phyloP scores from a whole-genome alignment of 2,888 invertebrate genomes.

The Baccha elongata region DNA sequence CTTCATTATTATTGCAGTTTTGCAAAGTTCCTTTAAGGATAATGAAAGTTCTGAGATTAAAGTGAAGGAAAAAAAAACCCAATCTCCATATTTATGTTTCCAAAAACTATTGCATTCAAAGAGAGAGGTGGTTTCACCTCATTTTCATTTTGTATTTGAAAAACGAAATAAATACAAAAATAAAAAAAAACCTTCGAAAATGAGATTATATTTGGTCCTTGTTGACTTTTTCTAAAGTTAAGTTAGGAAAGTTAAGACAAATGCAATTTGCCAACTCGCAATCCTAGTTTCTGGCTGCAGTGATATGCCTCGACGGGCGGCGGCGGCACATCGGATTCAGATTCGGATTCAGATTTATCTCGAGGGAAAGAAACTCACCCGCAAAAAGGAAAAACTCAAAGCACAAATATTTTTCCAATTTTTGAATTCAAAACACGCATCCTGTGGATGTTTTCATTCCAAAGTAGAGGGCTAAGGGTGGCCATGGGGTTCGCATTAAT shows the following conservation, averaged over 20 bases:
- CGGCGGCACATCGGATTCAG: conserved; percentile 27
- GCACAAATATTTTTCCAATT: conserved; percentile 73
- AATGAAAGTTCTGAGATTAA: conserved; percentile 62
- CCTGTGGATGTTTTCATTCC: conserved; percentile 22
- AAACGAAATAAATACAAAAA: conserved; percentile 8
- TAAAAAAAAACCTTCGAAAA: conserved; percentile 32
- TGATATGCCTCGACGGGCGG: conserved; percentile 45
- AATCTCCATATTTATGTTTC: conserved; percentile 50
- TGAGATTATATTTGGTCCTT: conserved; percentile 67
- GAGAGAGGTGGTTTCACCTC: conserved; percentile 42
- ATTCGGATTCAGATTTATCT: conserved; percentile 32
- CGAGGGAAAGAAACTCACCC: conserved; percentile 37
- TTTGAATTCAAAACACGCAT: conserved; percentile 73
- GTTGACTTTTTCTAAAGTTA: conserved; percentile 72
- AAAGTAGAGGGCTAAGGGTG: neutral
- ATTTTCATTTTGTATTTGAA: conserved; percentile 58
- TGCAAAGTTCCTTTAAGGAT: conserved; percentile 56
- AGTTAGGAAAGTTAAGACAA: conserved; percentile 74
- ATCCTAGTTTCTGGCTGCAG: conserved; percentile 46
- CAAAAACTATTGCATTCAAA: conserved; percentile 49
- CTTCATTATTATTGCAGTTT: conserved; percentile 71
- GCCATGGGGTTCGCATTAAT: neutral
- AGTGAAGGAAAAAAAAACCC: conserved; percentile 13
- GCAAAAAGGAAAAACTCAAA: conserved; percentile 43
- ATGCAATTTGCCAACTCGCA: conserved; percentile 71